phyloP scores from a whole-genome alignment of 2,797 vertebrate genomes.

The Okamejei kenojei region DNA sequence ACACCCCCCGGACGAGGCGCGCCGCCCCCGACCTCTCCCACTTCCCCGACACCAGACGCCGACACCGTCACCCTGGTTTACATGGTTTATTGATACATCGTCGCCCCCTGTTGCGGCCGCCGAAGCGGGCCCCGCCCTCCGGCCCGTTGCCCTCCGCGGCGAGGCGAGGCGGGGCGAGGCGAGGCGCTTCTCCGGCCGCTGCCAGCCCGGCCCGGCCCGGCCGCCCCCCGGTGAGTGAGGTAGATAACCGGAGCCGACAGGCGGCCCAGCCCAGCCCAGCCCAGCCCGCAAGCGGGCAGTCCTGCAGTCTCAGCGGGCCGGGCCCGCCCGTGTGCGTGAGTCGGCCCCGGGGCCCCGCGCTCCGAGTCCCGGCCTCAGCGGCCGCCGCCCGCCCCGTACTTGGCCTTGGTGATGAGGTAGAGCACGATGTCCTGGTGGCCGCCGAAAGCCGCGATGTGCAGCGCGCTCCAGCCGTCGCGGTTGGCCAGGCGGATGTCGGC shows the following conservation, averaged over 20 bases:
- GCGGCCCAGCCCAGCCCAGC: slow-evolving; percentile 45
- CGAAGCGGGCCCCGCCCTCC: neutral
- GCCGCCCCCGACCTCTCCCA: too few species aligned
- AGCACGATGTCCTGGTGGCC: slow-evolving; percentile 98
- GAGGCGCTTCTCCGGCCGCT: neutral
- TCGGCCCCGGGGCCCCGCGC: neutral
- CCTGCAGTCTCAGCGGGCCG: neutral
- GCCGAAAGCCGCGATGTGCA: slow-evolving; percentile 96
- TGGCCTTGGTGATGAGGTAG: slow-evolving; percentile 98
- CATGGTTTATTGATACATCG: neutral
- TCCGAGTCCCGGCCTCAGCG: slow-evolving; percentile 46
- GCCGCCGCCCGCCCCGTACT: slow-evolving; percentile 82
- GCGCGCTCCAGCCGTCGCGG: slow-evolving; percentile 94
- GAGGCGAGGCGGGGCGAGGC: too few species aligned
- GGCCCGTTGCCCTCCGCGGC: too few species aligned
- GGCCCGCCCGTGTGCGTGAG: neutral
- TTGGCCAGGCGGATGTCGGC: slow-evolving; percentile 93
- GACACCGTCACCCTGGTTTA: neutral
- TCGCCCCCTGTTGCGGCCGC: neutral
- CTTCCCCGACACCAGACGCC: neutral
- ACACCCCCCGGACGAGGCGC: too few species aligned
- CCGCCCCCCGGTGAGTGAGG: neutral
- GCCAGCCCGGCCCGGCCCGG: neutral
- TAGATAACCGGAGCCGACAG: neutral
- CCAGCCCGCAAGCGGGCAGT: slow-evolving; percentile 56